These are phyloP conservation scores for Puntigrus tetrazona DNA, from an alignment of 2,113 vertebrate genomes.

Conservation along the genomic window DNA sequence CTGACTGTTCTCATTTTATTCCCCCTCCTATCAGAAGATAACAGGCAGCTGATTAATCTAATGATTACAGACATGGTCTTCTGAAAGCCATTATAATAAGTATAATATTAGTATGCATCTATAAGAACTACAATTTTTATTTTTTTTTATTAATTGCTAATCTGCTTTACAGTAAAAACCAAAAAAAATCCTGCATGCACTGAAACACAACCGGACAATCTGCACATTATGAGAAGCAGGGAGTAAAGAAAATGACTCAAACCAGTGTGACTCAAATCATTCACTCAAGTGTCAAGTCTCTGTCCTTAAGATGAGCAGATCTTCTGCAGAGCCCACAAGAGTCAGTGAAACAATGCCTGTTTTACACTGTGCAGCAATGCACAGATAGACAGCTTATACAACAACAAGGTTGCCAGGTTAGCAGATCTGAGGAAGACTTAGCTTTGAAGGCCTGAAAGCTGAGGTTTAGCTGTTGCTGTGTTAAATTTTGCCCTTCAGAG, in stretches of 20 bases:
- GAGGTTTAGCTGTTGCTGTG: not conserved
- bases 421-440: not conserved
- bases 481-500: not conserved
- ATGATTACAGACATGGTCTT: not conserved
- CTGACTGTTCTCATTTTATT: not conserved
- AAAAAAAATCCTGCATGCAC: not conserved
- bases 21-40: not conserved
- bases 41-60: not conserved
- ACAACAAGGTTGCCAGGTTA: not conserved
- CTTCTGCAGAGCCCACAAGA: not conserved
- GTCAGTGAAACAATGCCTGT: not conserved
- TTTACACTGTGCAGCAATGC: not conserved
- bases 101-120: not conserved
- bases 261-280: not conserved
- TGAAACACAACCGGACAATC: not conserved
- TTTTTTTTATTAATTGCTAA: too few species aligned
- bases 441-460: not conserved
- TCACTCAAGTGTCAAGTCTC: not conserved
- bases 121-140: not conserved
- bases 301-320: not conserved
- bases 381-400: not conserved
- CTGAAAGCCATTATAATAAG: not conserved
- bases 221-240: not conserved
- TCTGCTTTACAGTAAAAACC: not conserved
- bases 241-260: not conserved